A percentile compares a stretch with the other conserved stretches of the same genome.
phyloP scores from a whole-genome alignment of 2,888 invertebrate genomes.

The Hirtodrosophila alboralis region DNA sequence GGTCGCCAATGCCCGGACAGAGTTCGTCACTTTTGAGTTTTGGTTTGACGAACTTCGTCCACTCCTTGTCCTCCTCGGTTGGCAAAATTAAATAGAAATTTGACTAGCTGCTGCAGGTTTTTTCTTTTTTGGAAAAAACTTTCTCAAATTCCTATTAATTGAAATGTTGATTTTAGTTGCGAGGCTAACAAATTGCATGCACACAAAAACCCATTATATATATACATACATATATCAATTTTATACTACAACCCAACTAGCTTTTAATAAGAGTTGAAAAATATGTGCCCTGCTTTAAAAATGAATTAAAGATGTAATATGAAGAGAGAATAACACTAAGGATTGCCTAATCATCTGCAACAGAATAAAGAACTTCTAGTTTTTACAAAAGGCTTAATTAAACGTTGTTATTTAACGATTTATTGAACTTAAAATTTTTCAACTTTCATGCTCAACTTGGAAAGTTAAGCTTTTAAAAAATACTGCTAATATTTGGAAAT shows the following conservation, averaged over 20 bases:
- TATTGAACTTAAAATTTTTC: too few relatives aligned
- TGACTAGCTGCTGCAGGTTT: constrained; percentile 28
- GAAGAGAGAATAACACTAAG: neutral
- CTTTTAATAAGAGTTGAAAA: neutral
- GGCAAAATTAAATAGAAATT: constrained; percentile 52
- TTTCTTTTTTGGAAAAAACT: constrained; percentile 40
- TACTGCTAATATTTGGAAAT: too few relatives aligned
- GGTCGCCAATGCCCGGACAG: constrained; percentile 43
- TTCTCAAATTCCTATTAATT: constrained; percentile 67
- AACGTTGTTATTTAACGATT: too few relatives aligned
- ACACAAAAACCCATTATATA: constrained; percentile 17
- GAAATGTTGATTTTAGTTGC: constrained; percentile 66
- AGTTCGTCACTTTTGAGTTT: constrained; percentile 74
- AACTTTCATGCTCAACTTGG: too few relatives aligned
- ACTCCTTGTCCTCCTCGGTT: constrained; percentile 29
- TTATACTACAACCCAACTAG: constrained; percentile 9
- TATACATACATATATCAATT: constrained; percentile 3
- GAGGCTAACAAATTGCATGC: constrained; percentile 34
- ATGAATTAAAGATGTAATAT: neutral
- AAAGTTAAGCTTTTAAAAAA: too few relatives aligned
- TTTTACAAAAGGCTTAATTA: too few relatives aligned
- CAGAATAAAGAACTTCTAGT: too few relatives aligned
- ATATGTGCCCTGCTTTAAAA: constrained; percentile 5
- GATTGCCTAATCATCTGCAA: neutral
- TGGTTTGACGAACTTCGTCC: constrained; percentile 70